Conservation (phyloP, 2,797 vertebrate genomes). For the Bradypodion ventrale region DNA sequence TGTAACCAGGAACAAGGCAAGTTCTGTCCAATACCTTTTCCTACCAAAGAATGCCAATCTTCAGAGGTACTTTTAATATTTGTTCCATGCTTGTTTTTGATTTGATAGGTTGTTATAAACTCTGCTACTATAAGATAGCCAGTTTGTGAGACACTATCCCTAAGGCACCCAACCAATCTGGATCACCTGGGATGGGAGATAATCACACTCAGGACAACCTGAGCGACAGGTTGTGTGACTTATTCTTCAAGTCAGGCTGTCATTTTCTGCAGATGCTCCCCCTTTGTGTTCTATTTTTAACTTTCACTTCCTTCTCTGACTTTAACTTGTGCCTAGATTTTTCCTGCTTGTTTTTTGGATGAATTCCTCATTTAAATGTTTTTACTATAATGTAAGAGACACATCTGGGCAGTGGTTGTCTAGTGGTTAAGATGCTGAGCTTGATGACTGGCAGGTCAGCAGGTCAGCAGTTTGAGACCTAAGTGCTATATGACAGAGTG, state of each 20-base stretch:
- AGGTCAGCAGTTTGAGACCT: no score
- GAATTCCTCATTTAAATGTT: neutral
- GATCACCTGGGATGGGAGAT: neutral
- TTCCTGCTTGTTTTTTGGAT: neutral
- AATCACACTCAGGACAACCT: neutral
- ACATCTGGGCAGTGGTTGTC: no score
- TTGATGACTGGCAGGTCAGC: no score
- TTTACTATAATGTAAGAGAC: no score
- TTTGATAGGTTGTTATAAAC: neutral
- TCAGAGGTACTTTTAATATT: neutral
- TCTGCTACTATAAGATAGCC: no score
- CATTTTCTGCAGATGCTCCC: neutral
- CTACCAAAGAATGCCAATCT: neutral
- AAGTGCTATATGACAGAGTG: no score
- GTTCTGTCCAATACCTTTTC: neutral
- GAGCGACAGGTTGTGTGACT: neutral
- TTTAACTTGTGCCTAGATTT: neutral
- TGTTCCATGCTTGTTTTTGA: neutral
- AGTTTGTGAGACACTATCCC: neutral
- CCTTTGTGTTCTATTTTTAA: no score
- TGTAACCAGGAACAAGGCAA: neutral
- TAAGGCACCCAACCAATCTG: no score
- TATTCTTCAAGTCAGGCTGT: neutral
- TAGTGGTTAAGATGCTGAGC: no score
- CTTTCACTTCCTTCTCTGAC: neutral